These are phyloP conservation scores for Casuarius casuarius DNA, from an alignment of 2,113 vertebrate species.

Conservation along the genomic window DNA sequence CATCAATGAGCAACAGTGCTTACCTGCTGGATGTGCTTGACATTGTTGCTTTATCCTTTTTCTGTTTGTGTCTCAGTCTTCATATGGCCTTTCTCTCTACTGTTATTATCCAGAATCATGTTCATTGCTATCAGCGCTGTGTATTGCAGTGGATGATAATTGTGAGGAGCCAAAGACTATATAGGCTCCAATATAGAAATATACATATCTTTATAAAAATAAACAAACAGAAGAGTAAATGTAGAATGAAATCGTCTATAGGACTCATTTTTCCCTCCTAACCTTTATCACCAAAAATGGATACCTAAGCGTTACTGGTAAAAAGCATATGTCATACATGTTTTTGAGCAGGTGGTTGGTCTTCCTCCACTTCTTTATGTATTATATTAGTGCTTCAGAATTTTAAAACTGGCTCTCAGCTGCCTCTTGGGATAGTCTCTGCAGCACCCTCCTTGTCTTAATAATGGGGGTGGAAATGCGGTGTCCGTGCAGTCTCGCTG, in stretches of 20 bases:
- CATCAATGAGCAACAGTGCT: not conserved
- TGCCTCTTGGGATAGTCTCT: not conserved
- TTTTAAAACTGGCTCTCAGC: not conserved
- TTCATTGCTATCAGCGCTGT: not conserved
- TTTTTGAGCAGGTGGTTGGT: not conserved
- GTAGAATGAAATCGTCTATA: not conserved
- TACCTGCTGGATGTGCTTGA: not conserved
- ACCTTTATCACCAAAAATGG: not conserved
- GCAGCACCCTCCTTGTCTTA: not conserved
- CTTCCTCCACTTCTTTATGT: not conserved
- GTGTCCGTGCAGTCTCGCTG: not conserved
- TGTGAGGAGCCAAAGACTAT: not conserved
- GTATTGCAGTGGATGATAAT: not conserved
- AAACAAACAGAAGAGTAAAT: not conserved
- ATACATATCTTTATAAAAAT: too few relatives aligned
- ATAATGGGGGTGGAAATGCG: not conserved
- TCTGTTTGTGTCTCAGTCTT: not conserved
- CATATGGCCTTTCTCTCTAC: not conserved
- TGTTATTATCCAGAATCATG: not conserved
- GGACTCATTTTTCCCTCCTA: not conserved
- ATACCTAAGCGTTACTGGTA: not conserved
- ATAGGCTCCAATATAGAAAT: not conserved
- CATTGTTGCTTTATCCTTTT: not conserved
- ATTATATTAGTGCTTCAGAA: not conserved
- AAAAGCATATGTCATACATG: not conserved